These are phyloP conservation scores for Dendrocincla tyrannina DNA, from an alignment of 2,797 vertebrate species.

Conservation along the genomic window DNA sequence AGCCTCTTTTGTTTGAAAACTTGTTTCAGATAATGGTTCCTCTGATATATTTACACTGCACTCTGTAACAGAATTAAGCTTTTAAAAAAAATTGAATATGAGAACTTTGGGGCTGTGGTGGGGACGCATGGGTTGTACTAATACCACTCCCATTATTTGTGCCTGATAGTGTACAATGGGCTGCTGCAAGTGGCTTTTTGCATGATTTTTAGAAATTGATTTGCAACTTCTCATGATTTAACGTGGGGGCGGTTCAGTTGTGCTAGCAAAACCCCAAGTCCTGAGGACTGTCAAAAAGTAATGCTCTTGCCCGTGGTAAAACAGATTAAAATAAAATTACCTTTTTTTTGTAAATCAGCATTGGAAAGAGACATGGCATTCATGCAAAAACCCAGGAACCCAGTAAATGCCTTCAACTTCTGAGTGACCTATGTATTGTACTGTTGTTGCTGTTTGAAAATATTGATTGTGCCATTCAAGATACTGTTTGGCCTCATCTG, in stretches of 20 bases:
- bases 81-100: not conserved
- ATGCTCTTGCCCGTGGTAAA: not conserved
- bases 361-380: not conserved
- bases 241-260: not conserved
- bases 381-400: conserved; percentile 53
- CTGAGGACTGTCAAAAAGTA: not conserved
- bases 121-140: not conserved
- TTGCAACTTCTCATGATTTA: not conserved
- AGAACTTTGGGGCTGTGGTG: not conserved
- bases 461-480: not conserved
- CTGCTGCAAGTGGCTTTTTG: conserved; percentile 65
- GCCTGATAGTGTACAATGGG: not conserved
- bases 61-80: conserved; percentile 2
- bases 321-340: not conserved
- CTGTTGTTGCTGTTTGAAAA: not conserved
- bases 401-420: conserved; percentile 20
- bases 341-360: not conserved
- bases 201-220: conserved; percentile 14
- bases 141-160: conserved; percentile 11
- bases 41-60: conserved; percentile 7
- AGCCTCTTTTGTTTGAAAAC: not conserved
- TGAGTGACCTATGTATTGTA: not conserved
- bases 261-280: not conserved
- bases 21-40: not conserved
- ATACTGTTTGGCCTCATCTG: not conserved